Evolutionary conservation across 2,888 invertebrate species (phyloP).

Genomic region (Sphecodes monilicornis): DNA sequence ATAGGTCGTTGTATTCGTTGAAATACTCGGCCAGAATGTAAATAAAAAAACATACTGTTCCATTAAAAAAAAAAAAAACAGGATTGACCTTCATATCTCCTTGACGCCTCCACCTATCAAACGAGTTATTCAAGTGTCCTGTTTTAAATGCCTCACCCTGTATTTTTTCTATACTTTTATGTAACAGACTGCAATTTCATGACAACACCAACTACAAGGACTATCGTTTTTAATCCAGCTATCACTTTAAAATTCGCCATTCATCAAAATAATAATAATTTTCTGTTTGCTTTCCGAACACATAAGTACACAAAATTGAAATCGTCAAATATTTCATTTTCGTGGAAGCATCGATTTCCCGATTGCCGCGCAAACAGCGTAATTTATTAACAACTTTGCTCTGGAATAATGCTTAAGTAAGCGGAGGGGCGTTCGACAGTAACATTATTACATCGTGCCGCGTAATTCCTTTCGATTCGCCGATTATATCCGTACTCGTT

Average conservation of each 20-base stretch:
- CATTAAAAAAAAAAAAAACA: too few relatives aligned
- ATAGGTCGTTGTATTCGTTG: too few relatives aligned
- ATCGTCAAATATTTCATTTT: not conserved
- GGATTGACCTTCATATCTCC: too few relatives aligned
- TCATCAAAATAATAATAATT: not conserved
- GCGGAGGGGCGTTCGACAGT: not conserved
- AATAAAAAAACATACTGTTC: too few relatives aligned
- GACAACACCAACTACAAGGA: not conserved
- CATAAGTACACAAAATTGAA: not conserved
- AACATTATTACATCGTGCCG: not conserved
- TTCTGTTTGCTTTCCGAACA: not conserved
- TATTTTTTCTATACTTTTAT: not conserved
- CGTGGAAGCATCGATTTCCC: not conserved
- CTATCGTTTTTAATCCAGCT: not conserved
- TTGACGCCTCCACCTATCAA: too few relatives aligned
- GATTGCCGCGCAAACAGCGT: not conserved
- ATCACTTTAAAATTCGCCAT: not conserved
- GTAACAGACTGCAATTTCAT: not conserved
- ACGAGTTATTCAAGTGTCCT: too few relatives aligned
- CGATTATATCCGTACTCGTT: not conserved
- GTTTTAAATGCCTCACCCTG: too few relatives aligned
- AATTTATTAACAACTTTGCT: not conserved
- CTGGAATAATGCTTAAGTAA: not conserved
- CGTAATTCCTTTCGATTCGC: conserved; percentile 1
- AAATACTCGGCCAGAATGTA: too few relatives aligned